A percentile compares a stretch with the other conserved stretches of the same genome.
phyloP scores from a whole-genome alignment of 2,113 vertebrate species.

The Dromas ardeola region DNA sequence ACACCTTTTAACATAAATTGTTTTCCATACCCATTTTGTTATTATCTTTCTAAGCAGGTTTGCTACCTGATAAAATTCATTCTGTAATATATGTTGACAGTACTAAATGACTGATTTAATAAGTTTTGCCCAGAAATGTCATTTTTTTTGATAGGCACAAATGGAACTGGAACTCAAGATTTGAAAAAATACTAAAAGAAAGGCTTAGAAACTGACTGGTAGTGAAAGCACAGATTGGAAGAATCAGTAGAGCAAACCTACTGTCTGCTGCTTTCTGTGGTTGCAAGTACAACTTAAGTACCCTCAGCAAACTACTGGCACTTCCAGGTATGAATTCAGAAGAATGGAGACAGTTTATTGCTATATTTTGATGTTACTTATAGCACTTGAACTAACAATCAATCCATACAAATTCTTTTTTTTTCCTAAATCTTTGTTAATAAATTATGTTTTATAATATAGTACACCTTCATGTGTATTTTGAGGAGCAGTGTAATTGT shows the following conservation, averaged over 20 bases:
- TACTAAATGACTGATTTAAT: background rate
- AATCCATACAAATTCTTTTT: background rate
- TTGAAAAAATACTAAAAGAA: background rate
- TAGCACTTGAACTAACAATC: background rate
- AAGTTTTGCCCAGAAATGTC: background rate
- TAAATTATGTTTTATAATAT: background rate
- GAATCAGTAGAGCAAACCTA: background rate
- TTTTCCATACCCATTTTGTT: background rate
- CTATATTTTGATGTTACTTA: background rate
- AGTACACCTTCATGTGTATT: background rate
- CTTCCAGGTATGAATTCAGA: background rate
- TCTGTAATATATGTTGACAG: background rate
- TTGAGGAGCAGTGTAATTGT: background rate
- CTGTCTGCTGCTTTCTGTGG: background rate
- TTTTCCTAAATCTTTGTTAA: background rate
- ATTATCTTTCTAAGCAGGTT: background rate
- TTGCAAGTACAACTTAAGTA: background rate
- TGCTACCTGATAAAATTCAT: background rate
- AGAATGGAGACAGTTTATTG: background rate
- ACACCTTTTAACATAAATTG: background rate
- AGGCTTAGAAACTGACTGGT: background rate
- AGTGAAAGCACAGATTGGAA: background rate
- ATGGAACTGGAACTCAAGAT: background rate
- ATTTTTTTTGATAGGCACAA: background rate
- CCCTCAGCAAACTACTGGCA: background rate